These are phyloP conservation scores for Anguilla obscura DNA, from an alignment of 2,797 vertebrate species.

Conservation along the genomic window DNA sequence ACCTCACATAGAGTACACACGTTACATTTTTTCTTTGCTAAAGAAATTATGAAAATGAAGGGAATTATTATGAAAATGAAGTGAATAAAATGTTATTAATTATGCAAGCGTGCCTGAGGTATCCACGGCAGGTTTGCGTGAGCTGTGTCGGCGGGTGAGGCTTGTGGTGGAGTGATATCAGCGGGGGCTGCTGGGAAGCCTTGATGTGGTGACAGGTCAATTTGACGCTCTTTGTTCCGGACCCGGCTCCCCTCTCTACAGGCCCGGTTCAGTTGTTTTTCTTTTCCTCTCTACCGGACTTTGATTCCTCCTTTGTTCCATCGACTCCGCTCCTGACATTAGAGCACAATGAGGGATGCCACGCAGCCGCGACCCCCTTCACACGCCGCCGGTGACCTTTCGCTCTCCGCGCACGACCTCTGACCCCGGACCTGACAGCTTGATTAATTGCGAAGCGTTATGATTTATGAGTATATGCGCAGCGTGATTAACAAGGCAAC, in stretches of 20 bases:
- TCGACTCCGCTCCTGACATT: conserved; percentile 85
- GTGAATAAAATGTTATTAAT: conserved; percentile 74
- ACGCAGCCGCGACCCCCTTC: conserved; percentile 86
- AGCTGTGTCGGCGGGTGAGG: conserved; percentile 77
- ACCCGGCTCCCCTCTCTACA: conserved; percentile 73
- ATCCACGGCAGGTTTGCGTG: conserved; percentile 71
- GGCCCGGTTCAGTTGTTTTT: conserved; percentile 64
- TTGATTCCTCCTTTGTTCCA: conserved; percentile 92
- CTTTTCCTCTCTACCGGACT: conserved; percentile 78
- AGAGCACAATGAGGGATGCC: conserved; percentile 97
- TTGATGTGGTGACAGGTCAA: conserved; percentile 91
- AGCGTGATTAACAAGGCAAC: conserved; percentile 99
- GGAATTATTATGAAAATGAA: conserved; percentile 59
- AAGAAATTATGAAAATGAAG: conserved; percentile 66
- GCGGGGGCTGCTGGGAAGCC: conserved; percentile 72
- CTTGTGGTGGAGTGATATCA: conserved; percentile 77
- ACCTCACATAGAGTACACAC: conserved; percentile 53
- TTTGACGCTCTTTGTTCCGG: conserved; percentile 83
- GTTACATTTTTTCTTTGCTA: conserved; percentile 58
- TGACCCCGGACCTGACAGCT: conserved; percentile 94
- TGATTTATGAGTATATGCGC: conserved; percentile 99
- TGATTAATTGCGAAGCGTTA: conserved; percentile 99
- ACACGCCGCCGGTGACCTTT: conserved; percentile 90
- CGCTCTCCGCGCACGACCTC: conserved; percentile 86
- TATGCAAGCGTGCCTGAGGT: conserved; percentile 75